These are phyloP conservation scores for Mus musculus DNA, from an alignment of 2,113 vertebrate species.

Conservation along the genomic window GRCm39 chr2:81885501-81886000, in stretches of 20 bases:
- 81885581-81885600: background rate
- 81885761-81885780: background rate
- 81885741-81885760: background rate
- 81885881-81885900: background rate
- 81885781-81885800: background rate
- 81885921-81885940: background rate
- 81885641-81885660: background rate
- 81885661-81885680: background rate
- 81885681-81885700: background rate
- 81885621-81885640: background rate
- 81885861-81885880: background rate
- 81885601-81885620: background rate
- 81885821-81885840: background rate
- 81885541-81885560: background rate
- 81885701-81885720: background rate
- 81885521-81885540: background rate
- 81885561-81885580: background rate
- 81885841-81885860: background rate
- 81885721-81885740: background rate
- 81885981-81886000: background rate
- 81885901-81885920: slow-evolving; percentile 14
- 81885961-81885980: slow-evolving; percentile 15
- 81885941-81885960: background rate
- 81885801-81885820: background rate
- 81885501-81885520: background rate